These are phyloP conservation scores for Lithophane socia DNA, from an alignment of 2,888 invertebrate species.

Conservation along the genomic window DNA sequence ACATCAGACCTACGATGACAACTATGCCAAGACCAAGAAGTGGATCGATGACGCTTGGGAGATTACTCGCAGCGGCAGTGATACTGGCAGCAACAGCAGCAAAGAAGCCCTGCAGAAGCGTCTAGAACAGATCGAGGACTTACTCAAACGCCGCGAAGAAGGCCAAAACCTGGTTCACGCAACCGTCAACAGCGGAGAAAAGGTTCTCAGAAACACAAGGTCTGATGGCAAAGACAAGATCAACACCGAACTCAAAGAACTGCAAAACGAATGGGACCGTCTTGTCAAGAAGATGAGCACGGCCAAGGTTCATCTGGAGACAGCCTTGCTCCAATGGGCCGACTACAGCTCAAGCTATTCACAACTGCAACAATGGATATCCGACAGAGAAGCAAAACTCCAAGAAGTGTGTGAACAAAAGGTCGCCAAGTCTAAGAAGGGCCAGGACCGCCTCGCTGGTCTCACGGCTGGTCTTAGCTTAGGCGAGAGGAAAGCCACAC, in stretches of 20 bases:
- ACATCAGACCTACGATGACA: conserved; percentile 95
- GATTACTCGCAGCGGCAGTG: conserved; percentile 94
- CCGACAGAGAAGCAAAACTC: conserved; percentile 97
- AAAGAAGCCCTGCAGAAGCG: conserved; percentile 96
- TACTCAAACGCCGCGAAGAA: conserved; percentile 95
- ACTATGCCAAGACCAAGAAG: conserved; percentile 93
- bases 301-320: conserved; percentile 97
- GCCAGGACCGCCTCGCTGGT: conserved; percentile 92
- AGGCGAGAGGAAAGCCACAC: conserved; percentile 96
- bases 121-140: conserved; percentile 94
- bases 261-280: conserved; percentile 98
- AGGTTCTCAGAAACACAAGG: conserved; percentile 95
- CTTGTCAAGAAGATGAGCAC: conserved; percentile 97
- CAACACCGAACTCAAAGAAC: conserved; percentile 95
- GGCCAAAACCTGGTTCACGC: conserved; percentile 96
- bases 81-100: conserved; percentile 94
- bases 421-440: conserved; percentile 94
- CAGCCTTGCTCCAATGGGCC: conserved; percentile 97
- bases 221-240: conserved; percentile 97
- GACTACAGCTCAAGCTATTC: conserved; percentile 98
- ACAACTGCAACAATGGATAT: conserved; percentile 98
- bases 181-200: conserved; percentile 97
- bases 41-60: conserved; percentile 97
- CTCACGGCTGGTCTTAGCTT: conserved; percentile 94
- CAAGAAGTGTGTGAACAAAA: conserved; percentile 97